These are phyloP conservation scores for Chaetodon trifascialis DNA, from an alignment of 2,113 vertebrate species.

Conservation along the genomic window DNA sequence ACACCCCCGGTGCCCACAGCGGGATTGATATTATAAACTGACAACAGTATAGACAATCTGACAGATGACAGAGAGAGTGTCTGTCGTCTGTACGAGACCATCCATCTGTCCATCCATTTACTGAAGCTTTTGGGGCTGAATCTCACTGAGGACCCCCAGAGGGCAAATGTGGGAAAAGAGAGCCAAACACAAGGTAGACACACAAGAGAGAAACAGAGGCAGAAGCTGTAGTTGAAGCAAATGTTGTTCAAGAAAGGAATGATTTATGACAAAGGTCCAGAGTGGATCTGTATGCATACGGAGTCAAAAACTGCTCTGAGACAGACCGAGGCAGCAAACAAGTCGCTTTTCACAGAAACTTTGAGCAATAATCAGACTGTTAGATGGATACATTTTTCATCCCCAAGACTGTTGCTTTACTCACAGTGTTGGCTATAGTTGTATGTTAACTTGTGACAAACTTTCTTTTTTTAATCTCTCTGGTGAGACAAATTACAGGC, in stretches of 20 bases:
- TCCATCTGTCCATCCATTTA: slow-evolving; percentile 5
- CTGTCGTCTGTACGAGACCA: neutral
- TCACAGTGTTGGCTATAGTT: too few species aligned
- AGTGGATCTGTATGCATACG: slow-evolving; percentile 9
- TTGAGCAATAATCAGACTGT: neutral
- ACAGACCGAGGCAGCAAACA: neutral
- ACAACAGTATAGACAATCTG: slow-evolving; percentile 16
- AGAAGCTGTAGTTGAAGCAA: neutral
- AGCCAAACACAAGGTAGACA: neutral
- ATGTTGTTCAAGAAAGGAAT: neutral
- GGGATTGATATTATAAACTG: slow-evolving; percentile 1
- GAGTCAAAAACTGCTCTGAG: neutral
- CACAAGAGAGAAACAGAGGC: neutral
- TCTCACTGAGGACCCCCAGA: neutral
- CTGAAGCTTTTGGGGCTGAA: neutral
- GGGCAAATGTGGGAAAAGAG: neutral
- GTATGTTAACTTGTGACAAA: too few species aligned
- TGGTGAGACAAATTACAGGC: too few species aligned
- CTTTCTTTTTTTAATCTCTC: too few species aligned
- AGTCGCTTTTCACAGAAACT: neutral
- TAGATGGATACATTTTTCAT: too few species aligned
- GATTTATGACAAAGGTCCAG: slow-evolving; percentile 10
- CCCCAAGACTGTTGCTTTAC: too few species aligned
- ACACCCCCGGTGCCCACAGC: too few species aligned
- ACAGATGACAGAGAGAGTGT: slow-evolving; percentile 9